Percentiles rank a stretch among this genome's conserved stretches.
Conservation (phyloP, 2,888 invertebrate genomes). For the Polyploca ridens region DNA sequence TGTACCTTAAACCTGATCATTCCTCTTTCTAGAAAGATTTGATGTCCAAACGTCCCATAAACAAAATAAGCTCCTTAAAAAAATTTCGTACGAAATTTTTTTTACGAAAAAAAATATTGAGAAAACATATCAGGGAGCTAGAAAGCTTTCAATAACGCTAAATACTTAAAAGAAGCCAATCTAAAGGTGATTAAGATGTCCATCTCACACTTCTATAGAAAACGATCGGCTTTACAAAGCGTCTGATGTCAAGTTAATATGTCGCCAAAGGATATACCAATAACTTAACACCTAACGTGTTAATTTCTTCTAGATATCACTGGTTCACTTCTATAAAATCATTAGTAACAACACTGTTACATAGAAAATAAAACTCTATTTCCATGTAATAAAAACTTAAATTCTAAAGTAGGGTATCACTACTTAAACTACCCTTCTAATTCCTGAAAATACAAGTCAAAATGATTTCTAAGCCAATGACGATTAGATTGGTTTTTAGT, state of each 20-base stretch:
- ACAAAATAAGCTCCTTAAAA: too few species aligned
- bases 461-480: not conserved
- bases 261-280: constrained; percentile 45
- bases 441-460: not conserved
- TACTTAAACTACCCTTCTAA: not conserved
- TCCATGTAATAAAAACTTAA: not conserved
- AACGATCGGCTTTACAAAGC: constrained; percentile 43
- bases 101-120: too few species aligned
- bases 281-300: constrained; percentile 62
- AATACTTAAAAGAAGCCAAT: not conserved
- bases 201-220: constrained; percentile 35
- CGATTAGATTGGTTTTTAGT: not conserved
- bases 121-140: too few species aligned
- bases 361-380: not conserved
- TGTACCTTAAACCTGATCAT: too few species aligned
- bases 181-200: constrained; percentile 28
- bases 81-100: too few species aligned
- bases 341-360: not conserved
- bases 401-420: not conserved
- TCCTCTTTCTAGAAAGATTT: too few species aligned
- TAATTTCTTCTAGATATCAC: constrained; percentile 45
- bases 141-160: not conserved
- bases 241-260: constrained; percentile 23
- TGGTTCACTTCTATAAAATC: not conserved
- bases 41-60: too few species aligned